phyloP scores from a whole-genome alignment of 1,140 invertebrate genomes.

The Zeugodacus cucurbitae region DNA sequence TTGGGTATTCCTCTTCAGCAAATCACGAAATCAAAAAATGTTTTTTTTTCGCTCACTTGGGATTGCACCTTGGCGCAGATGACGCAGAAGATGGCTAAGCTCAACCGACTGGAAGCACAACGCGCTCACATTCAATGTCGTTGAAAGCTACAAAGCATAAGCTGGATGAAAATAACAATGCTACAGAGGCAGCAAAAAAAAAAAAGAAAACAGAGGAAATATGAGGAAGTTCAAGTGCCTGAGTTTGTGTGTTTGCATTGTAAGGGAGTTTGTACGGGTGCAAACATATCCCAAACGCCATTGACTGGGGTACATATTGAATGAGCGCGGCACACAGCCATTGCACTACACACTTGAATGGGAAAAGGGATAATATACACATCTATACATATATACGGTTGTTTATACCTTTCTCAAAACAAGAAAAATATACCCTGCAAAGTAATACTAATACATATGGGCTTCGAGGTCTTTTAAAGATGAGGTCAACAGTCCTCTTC shows the following conservation, averaged over 20 bases:
- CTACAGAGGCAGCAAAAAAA: not conserved
- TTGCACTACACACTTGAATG: not conserved
- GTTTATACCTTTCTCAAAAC: not conserved
- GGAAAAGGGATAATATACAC: not conserved
- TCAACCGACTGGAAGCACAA: not conserved
- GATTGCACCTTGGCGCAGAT: not conserved
- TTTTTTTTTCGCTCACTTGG: not conserved
- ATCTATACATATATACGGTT: not conserved
- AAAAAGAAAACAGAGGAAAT: not conserved
- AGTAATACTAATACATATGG: too few species aligned
- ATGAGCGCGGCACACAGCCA: not conserved
- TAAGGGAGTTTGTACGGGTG: too few species aligned
- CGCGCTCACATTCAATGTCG: not conserved
- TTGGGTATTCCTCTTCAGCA: not conserved
- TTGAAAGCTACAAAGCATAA: not conserved
- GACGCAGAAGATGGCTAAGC: not conserved
- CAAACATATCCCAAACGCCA: not conserved
- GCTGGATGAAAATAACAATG: not conserved
- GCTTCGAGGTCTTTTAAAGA: too few species aligned
- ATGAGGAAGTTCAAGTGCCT: not conserved
- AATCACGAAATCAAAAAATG: slow-evolving; percentile 7
- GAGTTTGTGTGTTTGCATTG: too few species aligned
- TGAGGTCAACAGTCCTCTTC: too few species aligned
- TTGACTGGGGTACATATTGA: not conserved
- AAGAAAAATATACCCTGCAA: not conserved